Conservation (phyloP, 2,797 vertebrate genomes). For the Diceros bicornis region DNA sequence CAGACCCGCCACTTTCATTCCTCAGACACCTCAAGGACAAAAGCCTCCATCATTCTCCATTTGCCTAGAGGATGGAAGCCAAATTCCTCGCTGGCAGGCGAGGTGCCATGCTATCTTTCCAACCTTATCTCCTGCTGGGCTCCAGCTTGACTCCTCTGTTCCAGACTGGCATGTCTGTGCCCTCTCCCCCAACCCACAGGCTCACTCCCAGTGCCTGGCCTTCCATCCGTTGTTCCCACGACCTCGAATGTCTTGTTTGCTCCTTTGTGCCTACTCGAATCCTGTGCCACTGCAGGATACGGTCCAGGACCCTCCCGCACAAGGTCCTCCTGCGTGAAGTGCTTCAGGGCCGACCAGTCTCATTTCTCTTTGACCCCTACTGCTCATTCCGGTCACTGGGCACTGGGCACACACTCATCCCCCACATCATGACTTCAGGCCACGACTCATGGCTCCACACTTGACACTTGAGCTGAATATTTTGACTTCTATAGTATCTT, state of each 20-base stretch:
- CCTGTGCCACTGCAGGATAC: neutral
- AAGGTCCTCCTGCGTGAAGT: neutral
- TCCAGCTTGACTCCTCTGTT: conserved; percentile 76
- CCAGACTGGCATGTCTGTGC: conserved; percentile 73
- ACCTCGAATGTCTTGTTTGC: conserved; percentile 53
- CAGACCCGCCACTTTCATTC: neutral
- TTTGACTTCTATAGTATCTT: neutral
- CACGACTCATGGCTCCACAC: neutral
- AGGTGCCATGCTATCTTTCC: conserved; percentile 73
- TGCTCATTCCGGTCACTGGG: neutral
- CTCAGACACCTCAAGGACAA: conserved; percentile 73
- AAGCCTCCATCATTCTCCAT: conserved; percentile 57
- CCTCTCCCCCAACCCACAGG: conserved; percentile 71
- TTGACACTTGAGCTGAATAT: neutral
- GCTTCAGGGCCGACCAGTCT: neutral
- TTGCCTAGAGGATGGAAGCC: conserved; percentile 72
- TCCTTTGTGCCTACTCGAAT: neutral
- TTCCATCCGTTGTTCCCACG: conserved; percentile 42
- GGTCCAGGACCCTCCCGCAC: neutral
- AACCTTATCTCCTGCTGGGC: conserved; percentile 76
- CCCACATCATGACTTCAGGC: neutral
- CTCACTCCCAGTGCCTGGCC: conserved; percentile 43
- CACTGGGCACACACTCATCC: no score
- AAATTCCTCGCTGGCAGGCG: conserved; percentile 68
- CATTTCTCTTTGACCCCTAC: neutral